Evolutionary conservation across 2,113 vertebrate genomes (phyloP).

Genomic region (Ranitomeya variabilis): DNA sequence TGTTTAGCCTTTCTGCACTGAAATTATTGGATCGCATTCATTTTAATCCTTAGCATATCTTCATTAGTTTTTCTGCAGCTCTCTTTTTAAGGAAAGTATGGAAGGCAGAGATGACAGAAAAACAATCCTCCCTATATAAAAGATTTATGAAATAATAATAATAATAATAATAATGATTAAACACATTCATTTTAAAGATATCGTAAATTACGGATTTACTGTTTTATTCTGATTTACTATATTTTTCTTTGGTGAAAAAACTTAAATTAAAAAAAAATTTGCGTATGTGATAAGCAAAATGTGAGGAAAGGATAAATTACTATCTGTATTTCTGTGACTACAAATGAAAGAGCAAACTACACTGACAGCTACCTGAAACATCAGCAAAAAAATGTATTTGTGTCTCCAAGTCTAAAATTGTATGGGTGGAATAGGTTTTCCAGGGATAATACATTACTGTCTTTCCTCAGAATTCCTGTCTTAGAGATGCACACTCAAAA

Average conservation of each 20-base stretch:
- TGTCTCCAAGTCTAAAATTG: too few relatives aligned
- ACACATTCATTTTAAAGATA: neutral
- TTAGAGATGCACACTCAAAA: too few relatives aligned
- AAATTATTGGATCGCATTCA: slow-evolving; percentile 15
- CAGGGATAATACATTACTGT: too few relatives aligned
- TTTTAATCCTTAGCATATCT: slow-evolving; percentile 27
- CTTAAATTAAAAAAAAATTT: neutral
- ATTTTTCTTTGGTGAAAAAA: neutral
- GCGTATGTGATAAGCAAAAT: neutral
- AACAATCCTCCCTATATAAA: neutral
- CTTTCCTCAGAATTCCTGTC: too few relatives aligned
- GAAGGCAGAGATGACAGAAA: neutral
- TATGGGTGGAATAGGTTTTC: too few relatives aligned
- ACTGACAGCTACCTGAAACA: too few relatives aligned
- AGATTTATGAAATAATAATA: neutral
- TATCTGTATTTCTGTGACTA: neutral
- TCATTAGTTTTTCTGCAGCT: slow-evolving; percentile 6
- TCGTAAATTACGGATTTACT: neutral
- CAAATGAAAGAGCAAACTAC: too few relatives aligned
- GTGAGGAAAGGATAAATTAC: neutral
- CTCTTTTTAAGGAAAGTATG: neutral
- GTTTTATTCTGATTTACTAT: neutral
- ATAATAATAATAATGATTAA: neutral
- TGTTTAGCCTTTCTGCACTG: neutral
- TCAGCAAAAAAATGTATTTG: too few relatives aligned